Base-by-base conservation (phyloP, 2,888 invertebrate genomes). In the Trichopria drosophilae region DNA sequence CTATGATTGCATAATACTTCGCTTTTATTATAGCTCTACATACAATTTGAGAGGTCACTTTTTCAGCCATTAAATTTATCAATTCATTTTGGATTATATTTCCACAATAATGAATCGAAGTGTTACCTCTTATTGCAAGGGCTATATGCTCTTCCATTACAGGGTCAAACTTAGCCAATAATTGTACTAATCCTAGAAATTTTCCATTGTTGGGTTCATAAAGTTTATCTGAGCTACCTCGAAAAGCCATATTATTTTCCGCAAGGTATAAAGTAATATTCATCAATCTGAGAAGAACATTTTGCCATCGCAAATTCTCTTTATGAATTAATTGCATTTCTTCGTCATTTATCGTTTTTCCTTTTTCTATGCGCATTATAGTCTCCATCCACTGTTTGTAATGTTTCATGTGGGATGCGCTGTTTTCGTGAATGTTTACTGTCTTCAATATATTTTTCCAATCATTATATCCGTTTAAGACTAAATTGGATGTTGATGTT, bases 81-180 rank as follows among this genome's bases (percentile, higher is more conserved):
- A 39, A 16, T 22, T 39, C 39, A 39, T 39, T 39, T 24, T 39
- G 39, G 24, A 39, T 39, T 12, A 13, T 39, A 24, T 39, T 24
- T n/a, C 39, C 39, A 23, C 22, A 39, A 39, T 39, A 39, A 39
- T 39, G 39, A 3, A 12, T 13, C n/a, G 22, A 7, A 7, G 22
- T 39, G 10, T 39, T 22, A 7, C 24, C 24, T n/a, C 6, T 12
- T 2, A 39, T n/a, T 12, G 24, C 24, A n/a, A 23, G 24, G 15
- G 7, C 15, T 22, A 39, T 13, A 22, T 39, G 36, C 10, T 36
- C 9, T 18, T 12, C 5, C 13, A 36, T 36, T 12, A 36, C 26
- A 4, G 40, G 40, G 10, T 40, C 40, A 40, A 40, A 26, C 13
- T 40, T 23, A 4, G 26, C 40, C 3, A 40, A 24, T 4, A 26